A percentile compares a stretch with the other conserved stretches of the same genome.
phyloP scores from a whole-genome alignment of 1,140 invertebrate species.

The Ephestia elutella region DNA sequence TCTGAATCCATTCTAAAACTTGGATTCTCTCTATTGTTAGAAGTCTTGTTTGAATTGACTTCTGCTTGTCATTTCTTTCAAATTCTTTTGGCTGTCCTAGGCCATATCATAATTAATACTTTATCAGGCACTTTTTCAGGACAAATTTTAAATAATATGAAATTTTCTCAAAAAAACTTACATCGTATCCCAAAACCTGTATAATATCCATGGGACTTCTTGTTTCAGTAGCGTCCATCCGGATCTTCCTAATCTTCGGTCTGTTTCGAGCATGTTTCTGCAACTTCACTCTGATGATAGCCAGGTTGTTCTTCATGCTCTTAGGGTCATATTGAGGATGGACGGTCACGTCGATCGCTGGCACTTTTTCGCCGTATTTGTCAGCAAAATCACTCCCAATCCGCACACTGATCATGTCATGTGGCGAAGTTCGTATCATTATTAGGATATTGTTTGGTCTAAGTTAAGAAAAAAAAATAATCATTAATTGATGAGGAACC shows the following conservation, averaged over 20 bases:
- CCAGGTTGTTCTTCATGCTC: constrained; percentile 25
- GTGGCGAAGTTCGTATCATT: not conserved
- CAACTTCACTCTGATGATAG: constrained; percentile 14
- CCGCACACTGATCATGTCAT: constrained; percentile 11
- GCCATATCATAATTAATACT: too few species aligned
- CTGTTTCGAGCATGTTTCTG: not conserved
- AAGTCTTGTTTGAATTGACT: too few species aligned
- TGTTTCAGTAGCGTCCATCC: not conserved
- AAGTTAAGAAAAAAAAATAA: too few species aligned
- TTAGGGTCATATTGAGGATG: constrained; percentile 23
- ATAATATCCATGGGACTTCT: not conserved
- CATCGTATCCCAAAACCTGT: not conserved
- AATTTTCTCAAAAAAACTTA: not conserved
- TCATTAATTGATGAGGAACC: too few species aligned
- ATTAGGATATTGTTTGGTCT: not conserved
- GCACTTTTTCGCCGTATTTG: constrained; percentile 13
- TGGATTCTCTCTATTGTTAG: too few species aligned
- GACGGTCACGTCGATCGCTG: constrained; percentile 16
- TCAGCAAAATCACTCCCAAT: constrained; percentile 22
- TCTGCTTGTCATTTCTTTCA: too few species aligned
- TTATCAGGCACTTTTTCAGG: too few species aligned
- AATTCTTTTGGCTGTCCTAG: too few species aligned
- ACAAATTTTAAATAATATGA: too few species aligned
- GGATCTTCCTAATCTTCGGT: constrained; percentile 11
- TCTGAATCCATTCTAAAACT: too few species aligned